Conservation (phyloP, 2,888 invertebrate species). For the Bombylius major region DNA sequence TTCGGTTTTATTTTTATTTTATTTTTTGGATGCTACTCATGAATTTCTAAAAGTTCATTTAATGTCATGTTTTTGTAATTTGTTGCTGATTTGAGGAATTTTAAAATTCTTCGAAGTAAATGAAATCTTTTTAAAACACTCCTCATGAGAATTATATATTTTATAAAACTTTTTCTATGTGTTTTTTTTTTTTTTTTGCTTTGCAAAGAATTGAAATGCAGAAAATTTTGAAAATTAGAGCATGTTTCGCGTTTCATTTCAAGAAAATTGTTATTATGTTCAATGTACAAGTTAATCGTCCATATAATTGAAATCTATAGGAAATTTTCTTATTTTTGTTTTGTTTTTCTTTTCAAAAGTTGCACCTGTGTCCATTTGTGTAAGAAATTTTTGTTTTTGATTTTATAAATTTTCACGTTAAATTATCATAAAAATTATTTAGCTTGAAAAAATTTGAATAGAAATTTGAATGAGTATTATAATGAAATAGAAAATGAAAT, state of each 20-base stretch:
- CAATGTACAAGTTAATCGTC: conserved; percentile 13
- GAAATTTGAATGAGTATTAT: background rate
- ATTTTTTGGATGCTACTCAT: conserved; percentile 9
- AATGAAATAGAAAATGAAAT: background rate
- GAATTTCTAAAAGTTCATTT: conserved; percentile 14
- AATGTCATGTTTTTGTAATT: conserved; percentile 10
- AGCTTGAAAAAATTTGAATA: background rate
- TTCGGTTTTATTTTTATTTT: background rate
- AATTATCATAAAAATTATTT: background rate
- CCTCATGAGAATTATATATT: background rate
- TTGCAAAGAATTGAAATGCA: too few species aligned
- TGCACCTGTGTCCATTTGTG: conserved; percentile 3
- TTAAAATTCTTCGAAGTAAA: conserved; percentile 7
- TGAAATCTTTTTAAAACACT: background rate
- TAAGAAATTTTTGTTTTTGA: background rate
- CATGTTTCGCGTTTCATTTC: conserved; percentile 2
- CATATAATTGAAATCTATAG: conserved; percentile 13
- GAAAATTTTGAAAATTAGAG: too few species aligned
- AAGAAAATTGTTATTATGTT: conserved; percentile 2
- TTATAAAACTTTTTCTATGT: too few species aligned
- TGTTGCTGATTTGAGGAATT: conserved; percentile 15
- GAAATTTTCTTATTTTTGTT: background rate
- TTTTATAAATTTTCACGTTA: background rate
- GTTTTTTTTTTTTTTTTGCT: too few species aligned
- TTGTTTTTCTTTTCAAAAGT: background rate